Evolutionary conservation across 2,113 vertebrate genomes (phyloP), one percentile per base, ranked within the genome.

Genomic region (Sterna hirundo): DNA sequence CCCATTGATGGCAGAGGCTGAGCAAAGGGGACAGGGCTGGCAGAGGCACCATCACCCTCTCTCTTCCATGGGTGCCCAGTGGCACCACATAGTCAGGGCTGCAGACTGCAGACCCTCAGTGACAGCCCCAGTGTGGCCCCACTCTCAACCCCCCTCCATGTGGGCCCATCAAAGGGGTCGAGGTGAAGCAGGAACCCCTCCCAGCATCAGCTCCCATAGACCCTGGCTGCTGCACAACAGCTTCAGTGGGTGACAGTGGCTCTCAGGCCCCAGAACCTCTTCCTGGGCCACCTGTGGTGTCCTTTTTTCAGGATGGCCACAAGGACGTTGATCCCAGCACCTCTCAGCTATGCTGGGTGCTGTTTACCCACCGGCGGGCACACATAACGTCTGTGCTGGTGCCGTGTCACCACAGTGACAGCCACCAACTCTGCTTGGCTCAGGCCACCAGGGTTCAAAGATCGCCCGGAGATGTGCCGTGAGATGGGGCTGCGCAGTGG

Each of bases 231-330:
- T 42, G 70, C 55, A 42, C 62, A 32, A 25, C 26, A 44, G 55
- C 62, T 57, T 58, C 36, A 36, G 57, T 0, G 1, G 29, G 44
- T 15, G 34, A 26, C 6, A 1, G 34, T 23, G 71, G 58, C 38
- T 66, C 14, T 27, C 2, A 1, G n/a, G 14, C 25, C 40, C 32
- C 60, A n/a, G 29, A 40, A 38, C 46, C 47, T 60, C 54, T 46
- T 30, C 62, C 46, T 13, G 46, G 47, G 76, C 36, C 49, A 13
- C 57, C 36, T 0, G 2, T 1, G 0, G n/a, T 42, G 71, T 46
- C 52, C 68, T 68, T 38, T 1, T 3, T 0, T 0, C 61, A 13
- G 5, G 8, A 2, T 1, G 3, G 36, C 44, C 55, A 21, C 5
- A 0, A 0, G 15, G 22, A 14, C 22, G 8, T 36, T 0, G 4